These are phyloP conservation scores for Heliconius ethilla DNA, from an alignment of 2,888 invertebrate genomes.

Conservation along the genomic window DNA sequence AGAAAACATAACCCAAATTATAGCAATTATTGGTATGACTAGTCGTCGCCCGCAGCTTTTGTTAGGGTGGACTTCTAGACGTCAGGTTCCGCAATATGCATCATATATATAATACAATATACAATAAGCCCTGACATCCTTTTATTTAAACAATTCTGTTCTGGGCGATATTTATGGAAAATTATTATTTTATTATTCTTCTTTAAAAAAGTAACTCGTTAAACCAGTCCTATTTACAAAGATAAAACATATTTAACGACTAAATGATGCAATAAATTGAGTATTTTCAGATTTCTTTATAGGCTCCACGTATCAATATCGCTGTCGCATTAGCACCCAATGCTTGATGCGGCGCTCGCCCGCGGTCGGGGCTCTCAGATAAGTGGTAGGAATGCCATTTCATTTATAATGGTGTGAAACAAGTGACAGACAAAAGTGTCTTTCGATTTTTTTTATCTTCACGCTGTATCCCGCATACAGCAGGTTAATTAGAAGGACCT, in stretches of 20 bases:
- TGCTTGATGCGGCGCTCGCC: conserved; percentile 31
- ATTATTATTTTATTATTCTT: too few relatives aligned
- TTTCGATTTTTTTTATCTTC: not conserved
- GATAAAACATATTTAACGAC: not conserved
- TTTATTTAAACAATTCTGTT: too few relatives aligned
- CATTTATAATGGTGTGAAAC: not conserved
- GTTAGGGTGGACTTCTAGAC: not conserved
- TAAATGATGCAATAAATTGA: not conserved
- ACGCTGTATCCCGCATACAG: not conserved
- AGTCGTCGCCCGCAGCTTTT: not conserved
- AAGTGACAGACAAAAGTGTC: conserved; percentile 10
- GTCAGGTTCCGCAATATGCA: too few relatives aligned
- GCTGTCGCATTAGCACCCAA: conserved; percentile 18
- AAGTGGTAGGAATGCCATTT: conserved; percentile 12
- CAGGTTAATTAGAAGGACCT: too few relatives aligned
- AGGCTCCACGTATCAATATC: not conserved
- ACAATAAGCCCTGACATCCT: too few relatives aligned
- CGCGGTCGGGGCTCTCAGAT: conserved; percentile 7
- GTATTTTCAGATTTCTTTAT: conserved; percentile 20
- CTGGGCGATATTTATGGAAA: too few relatives aligned
- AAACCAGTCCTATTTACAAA: not conserved
- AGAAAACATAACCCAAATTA: not conserved
- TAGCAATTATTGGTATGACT: not conserved
- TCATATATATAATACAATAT: too few relatives aligned
- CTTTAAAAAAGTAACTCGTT: not conserved